A percentile compares a stretch with the other conserved stretches of the same genome.
Evolutionary conservation across 2,888 invertebrate species (phyloP).

Genomic region (Idaea biselata): DNA sequence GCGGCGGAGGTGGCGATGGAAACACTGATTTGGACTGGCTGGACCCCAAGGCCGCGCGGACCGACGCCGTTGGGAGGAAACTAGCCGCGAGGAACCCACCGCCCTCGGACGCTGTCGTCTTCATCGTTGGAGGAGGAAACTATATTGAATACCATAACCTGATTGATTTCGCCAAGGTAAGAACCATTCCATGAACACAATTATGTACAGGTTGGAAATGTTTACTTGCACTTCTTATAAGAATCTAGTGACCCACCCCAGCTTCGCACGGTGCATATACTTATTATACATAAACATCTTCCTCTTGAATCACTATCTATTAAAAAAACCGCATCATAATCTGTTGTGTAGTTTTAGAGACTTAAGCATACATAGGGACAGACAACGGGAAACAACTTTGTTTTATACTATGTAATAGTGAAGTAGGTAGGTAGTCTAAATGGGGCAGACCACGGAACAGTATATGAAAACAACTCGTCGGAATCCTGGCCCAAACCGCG

Average conservation of each 20-base stretch:
- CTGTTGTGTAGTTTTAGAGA: too few relatives aligned
- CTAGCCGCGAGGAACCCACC: constrained; percentile 83
- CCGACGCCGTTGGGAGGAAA: constrained; percentile 76
- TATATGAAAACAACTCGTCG: too few relatives aligned
- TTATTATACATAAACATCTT: too few relatives aligned
- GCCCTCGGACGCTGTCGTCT: constrained; percentile 94
- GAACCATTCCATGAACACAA: background rate
- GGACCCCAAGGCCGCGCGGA: constrained; percentile 96
- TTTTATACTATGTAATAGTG: background rate
- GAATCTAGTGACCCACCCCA: background rate
- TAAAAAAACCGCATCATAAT: too few relatives aligned
- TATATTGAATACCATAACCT: constrained; percentile 99
- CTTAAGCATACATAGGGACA: too few relatives aligned
- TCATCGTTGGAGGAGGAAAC: constrained; percentile 96
- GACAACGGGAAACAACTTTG: background rate
- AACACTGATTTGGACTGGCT: constrained; percentile 94
- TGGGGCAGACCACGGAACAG: too few relatives aligned
- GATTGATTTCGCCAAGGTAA: constrained; percentile 93
- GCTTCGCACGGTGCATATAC: background rate
- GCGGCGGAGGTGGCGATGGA: constrained; percentile 89
- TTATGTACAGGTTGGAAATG: too few relatives aligned
- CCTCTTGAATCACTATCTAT: too few relatives aligned
- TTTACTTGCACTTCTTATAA: too few relatives aligned
- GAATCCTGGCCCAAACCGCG: too few relatives aligned
- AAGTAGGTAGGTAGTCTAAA: background rate